Evolutionary conservation across 2,113 vertebrate genomes (phyloP), one percentile per base, ranked within the genome.

Genomic region (Neoarius graeffei): DNA sequence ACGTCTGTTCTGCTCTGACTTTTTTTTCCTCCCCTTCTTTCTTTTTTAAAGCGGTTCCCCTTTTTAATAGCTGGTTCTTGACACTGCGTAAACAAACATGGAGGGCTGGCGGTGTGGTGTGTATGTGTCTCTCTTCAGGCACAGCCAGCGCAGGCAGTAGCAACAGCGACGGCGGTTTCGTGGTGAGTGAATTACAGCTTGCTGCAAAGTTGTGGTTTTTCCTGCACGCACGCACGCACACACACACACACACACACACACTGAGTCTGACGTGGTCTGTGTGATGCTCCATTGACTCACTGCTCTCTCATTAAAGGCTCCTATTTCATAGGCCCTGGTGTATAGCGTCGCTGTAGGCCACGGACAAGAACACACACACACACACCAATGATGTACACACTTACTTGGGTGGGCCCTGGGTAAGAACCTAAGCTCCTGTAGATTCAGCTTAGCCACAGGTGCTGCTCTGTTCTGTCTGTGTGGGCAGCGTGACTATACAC

Each of bases 81-180:
- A 92, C 92, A 93, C 92, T 94, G 93, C 91, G 92, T 94, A 94
- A 96, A 95, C 95, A 96, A 95, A 95, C 94, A 93, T 93, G 92
- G 91, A 88, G 93, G 93, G 92, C 94, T 93, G 93, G 94, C 85
- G 89, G 71, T 84, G 86, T 84, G 84, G 84, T 76, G 82, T 66
- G 50, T 85, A 71, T 81, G 35, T 27, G 84, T 85, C 71, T 86
- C 35, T 71, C 30, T 84, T 85, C 80, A 88, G 84, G 57, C 83
- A 15, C 86, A 89, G 89, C 69, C 90, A 59, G 27, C 88, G 81
- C 57, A 88, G 89, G 91, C 92, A 62, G 88, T 86, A 90, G 91
- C 91, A 93, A 88, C 92, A 94, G 93, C 91, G 91, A 91, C 92
- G 80, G 95, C 5, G 95, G 95, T 95, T 96, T 96, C 90, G 94